Conservation (phyloP, 2,113 vertebrate genomes). For the Phyllostomus hastatus region DNA sequence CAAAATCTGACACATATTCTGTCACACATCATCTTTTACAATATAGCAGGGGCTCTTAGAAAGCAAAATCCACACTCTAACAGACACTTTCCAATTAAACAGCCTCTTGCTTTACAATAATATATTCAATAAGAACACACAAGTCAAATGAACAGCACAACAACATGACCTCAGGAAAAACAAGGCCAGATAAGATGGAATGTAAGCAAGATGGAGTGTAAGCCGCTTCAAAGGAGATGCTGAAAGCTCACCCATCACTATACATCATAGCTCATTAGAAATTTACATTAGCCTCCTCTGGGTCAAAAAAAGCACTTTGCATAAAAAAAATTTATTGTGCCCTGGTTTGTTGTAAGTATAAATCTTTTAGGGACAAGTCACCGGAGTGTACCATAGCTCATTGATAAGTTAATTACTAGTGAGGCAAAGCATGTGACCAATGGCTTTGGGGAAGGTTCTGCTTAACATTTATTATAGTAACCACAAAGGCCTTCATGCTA, state of each 20-base stretch:
- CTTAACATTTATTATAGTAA: slow-evolving; percentile 35
- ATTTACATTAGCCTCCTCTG: slow-evolving; percentile 32
- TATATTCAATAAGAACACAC: neutral
- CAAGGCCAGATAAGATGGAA: neutral
- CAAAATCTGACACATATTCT: neutral
- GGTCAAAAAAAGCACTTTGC: slow-evolving; percentile 46
- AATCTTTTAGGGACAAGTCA: slow-evolving; percentile 55
- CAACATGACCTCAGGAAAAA: neutral
- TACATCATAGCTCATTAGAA: slow-evolving; percentile 27
- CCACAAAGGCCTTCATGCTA: slow-evolving; percentile 29
- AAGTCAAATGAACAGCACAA: neutral
- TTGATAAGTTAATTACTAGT: slow-evolving; percentile 58
- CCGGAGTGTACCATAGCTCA: slow-evolving; percentile 34
- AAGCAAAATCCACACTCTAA: neutral
- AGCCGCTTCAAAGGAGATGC: neutral
- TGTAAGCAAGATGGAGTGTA: rapidly evolving
- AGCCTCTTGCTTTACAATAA: neutral
- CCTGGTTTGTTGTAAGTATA: slow-evolving; percentile 34
- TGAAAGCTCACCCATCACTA: neutral
- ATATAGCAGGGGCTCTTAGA: neutral
- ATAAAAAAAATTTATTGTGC: slow-evolving; percentile 28
- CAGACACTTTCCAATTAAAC: neutral
- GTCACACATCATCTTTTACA: neutral
- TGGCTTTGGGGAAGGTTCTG: slow-evolving; percentile 19
- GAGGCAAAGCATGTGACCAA: slow-evolving; percentile 22